Evolutionary conservation across 2,888 invertebrate species (phyloP).

Genomic region (Mythimna ferrago): DNA sequence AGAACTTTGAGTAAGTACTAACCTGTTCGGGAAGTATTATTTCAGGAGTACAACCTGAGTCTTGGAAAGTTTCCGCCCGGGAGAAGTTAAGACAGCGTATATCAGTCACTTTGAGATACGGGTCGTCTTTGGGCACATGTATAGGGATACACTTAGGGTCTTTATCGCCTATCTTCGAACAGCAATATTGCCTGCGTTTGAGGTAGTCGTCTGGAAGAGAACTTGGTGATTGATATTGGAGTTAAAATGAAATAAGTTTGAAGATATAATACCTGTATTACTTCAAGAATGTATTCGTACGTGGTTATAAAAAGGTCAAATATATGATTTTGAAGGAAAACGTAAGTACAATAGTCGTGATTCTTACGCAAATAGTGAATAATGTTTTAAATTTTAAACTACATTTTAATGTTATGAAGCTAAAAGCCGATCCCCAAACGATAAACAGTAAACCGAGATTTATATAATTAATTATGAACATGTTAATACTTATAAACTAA

Average conservation of each 20-base stretch:
- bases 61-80: constrained; percentile 83
- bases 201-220: constrained; percentile 77
- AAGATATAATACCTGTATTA: not conserved
- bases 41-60: constrained; percentile 77
- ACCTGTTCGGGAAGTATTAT: constrained; percentile 79
- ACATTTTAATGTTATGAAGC: no score
- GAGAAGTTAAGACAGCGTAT: constrained; percentile 83
- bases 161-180: constrained; percentile 67
- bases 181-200: constrained; percentile 74
- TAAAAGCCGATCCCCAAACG: no score
- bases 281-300: not conserved
- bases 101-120: constrained; percentile 81
- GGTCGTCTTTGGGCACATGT: constrained; percentile 78
- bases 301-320: not conserved
- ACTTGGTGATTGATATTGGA: constrained; percentile 25
- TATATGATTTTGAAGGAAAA: no score
- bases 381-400: no score
- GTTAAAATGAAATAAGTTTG: constrained; percentile 11
- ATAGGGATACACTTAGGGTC: constrained; percentile 80
- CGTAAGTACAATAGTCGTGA: no score
- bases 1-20: constrained; percentile 52
- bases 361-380: no score
- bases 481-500: no score
- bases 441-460: no score
- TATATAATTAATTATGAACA: no score